A percentile compares a stretch with the other conserved stretches of the same genome.
Conservation (phyloP, 2,888 invertebrate species). For the Koerneria pararmatus region DNA sequence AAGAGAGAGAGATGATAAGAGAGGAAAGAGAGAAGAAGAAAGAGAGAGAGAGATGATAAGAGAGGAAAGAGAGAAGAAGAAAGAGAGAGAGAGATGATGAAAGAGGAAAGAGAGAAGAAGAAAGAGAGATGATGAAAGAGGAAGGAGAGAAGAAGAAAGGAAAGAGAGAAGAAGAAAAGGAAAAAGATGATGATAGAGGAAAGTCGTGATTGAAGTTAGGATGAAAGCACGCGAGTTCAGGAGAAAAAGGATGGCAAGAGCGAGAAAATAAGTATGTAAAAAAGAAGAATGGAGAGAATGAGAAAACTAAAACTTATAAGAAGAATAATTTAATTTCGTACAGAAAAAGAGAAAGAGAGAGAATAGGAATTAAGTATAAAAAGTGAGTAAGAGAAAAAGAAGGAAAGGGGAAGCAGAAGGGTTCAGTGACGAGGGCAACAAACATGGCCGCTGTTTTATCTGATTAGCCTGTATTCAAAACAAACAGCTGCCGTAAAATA, state of each 20-base stretch:
- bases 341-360: no score
- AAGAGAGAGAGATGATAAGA: background rate
- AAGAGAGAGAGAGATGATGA: background rate
- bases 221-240: background rate
- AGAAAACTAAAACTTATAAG: no score
- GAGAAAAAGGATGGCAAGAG: background rate
- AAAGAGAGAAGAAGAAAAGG: conserved; percentile 6
- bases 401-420: no score
- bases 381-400: no score
- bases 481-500: no score
- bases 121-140: background rate
- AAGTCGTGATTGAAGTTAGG: background rate
- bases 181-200: background rate
- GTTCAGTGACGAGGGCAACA: no score
- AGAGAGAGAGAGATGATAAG: background rate
- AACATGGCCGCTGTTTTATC: no score
- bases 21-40: conserved; percentile 3
- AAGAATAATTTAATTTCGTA: no score
- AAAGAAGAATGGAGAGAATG: background rate
- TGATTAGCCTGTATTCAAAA: no score
- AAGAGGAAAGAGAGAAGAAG: conserved; percentile 6
- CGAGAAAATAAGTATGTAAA: background rate
- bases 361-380: no score
- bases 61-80: background rate
- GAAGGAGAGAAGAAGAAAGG: no score